Conservation (phyloP, 2,888 invertebrate species). For the Zygaena filipendulae region DNA sequence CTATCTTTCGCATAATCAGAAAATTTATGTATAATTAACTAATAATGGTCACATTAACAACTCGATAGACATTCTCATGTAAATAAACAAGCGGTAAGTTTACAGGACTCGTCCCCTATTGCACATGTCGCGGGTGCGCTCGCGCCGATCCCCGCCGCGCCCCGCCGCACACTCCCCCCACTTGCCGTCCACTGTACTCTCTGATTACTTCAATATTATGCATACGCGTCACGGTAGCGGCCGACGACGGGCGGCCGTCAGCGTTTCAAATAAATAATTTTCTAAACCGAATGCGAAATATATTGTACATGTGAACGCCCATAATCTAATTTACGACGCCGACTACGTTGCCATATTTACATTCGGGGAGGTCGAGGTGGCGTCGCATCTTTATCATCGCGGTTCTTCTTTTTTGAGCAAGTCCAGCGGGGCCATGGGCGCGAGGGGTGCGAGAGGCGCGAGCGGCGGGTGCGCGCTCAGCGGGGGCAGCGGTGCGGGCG, state of each 20-base stretch:
- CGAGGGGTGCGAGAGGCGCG: conserved; percentile 31
- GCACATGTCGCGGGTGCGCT: conserved; percentile 41
- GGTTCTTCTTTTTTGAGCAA: conserved; percentile 71
- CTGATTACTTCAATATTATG: conserved; percentile 3
- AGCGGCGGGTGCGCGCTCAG: conserved; percentile 64
- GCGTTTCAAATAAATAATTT: conserved; percentile 59
- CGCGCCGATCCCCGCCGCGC: conserved; percentile 37
- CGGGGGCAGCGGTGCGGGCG: conserved; percentile 53
- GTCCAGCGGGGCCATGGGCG: conserved; percentile 61
- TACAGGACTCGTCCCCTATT: conserved; percentile 46
- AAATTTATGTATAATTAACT: conserved; percentile 66
- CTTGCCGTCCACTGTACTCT: too few species aligned
- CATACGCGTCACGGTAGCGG: conserved; percentile 16
- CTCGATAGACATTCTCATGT: conserved; percentile 65
- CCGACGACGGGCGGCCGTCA: conserved; percentile 16
- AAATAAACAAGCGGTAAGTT: conserved; percentile 64
- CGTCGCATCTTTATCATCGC: conserved; percentile 56
- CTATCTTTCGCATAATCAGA: conserved; percentile 59
- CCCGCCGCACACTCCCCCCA: conserved; percentile 16
- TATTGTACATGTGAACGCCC: too few species aligned
- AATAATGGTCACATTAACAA: conserved; percentile 68
- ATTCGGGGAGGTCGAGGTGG: conserved; percentile 23
- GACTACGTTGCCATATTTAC: too few species aligned
- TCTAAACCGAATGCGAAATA: conserved; percentile 56
- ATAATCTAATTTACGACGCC: too few species aligned